Evolutionary conservation across 2,797 vertebrate genomes (phyloP), one percentile per base, ranked within the genome.

Genomic region (Pangasius sanitwongsei): DNA sequence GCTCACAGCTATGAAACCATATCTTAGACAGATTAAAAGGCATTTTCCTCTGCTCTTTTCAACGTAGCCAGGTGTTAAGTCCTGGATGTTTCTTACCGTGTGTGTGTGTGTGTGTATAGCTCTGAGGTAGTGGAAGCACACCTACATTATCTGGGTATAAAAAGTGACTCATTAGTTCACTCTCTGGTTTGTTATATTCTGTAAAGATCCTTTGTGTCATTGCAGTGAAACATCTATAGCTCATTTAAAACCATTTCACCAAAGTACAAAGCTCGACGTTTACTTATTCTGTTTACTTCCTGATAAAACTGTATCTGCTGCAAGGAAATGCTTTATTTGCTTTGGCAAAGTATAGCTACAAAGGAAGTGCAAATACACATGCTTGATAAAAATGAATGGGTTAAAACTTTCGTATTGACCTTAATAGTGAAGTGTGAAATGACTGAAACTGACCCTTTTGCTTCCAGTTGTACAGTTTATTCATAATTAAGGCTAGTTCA

Each of bases 1-100:
- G 95, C 96, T 96, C 88, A 95, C 91, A 96, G 96, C 96, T 94
- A 96, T 96, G 95, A 96, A 97, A 97, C 95, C 92, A 93, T 95
- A 96, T 96, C 95, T 96, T 94, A 95, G 94, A 94, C 93, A 95
- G 94, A 96, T 96, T 96, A 95, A 96, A 96, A 96, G 92, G 93
- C 94, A 91, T 95, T 96, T 96, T 95, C 95, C 94, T 95, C 92
- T 83, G 91, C 93, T 93, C 92, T 92, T 95, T 95, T 95, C 91
- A 94, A 94, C 91, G 93, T 89, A 63, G 91, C 94, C 95, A 96
- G 96, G 96, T 96, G 95, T 94, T 94, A 92, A 94, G 93, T 91
- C 92, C 91, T 88, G 83, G 80, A 88, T 89, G 89, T 74, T 81
- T 63, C 82, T 61, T 37, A 77, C 78, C 74, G 34, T 85, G 74